Percentiles rank a stretch among this genome's conserved stretches.
These are phyloP conservation scores for Stratiomys singularior DNA, from an alignment of 2,888 invertebrate genomes.

Conservation along the genomic window DNA sequence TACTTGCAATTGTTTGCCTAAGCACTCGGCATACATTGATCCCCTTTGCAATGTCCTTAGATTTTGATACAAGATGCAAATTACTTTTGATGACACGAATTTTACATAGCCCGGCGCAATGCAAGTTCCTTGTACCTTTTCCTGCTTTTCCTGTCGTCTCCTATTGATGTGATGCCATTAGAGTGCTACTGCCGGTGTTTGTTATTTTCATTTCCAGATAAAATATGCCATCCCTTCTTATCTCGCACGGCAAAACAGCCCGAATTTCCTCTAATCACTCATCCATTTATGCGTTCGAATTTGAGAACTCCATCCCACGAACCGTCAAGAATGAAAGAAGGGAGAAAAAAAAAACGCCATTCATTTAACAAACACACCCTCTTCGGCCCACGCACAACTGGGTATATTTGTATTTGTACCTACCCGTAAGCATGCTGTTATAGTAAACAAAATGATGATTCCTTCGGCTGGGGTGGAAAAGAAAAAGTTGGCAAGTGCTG, in stretches of 20 bases:
- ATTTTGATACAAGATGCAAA: too few relatives aligned
- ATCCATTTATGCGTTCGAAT: conserved; percentile 36
- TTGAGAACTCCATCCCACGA: background rate
- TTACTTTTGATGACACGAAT: too few relatives aligned
- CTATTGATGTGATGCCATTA: conserved; percentile 16
- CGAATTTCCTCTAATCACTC: conserved; percentile 40
- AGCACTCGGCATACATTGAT: too few relatives aligned
- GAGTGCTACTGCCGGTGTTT: background rate
- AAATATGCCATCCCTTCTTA: background rate
- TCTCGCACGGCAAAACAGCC: background rate
- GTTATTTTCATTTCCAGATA: conserved; percentile 1
- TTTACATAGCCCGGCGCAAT: too few relatives aligned
- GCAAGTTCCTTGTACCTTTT: too few relatives aligned
- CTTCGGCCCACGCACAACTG: background rate
- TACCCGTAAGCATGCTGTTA: conserved; percentile 1
- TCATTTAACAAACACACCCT: conserved; percentile 31
- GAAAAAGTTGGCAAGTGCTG: conserved; percentile 15
- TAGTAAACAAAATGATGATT: conserved; percentile 29
- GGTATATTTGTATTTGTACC: conserved; percentile 1
- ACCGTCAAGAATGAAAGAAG: background rate
- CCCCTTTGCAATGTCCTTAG: too few relatives aligned
- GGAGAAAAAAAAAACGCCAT: too few relatives aligned
- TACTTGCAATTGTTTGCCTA: too few relatives aligned
- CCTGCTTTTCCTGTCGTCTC: background rate
- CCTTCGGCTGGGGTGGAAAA: background rate